These are phyloP conservation scores for Pinctada fucata DNA, from an alignment of 2,888 invertebrate genomes.

Conservation along the genomic window DNA sequence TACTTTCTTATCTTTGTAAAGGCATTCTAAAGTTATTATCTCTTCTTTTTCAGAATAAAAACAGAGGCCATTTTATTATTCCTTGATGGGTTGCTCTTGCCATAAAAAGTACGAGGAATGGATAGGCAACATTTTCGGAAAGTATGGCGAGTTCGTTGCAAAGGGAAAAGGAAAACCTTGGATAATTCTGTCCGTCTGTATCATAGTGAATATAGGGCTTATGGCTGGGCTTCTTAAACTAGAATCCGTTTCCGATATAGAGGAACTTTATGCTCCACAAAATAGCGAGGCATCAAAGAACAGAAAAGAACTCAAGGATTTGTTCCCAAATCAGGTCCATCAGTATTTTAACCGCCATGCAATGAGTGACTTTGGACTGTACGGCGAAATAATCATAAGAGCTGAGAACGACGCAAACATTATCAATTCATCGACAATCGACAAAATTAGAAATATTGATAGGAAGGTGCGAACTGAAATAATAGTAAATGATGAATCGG, in stretches of 20 bases:
- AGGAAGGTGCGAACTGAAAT: not conserved
- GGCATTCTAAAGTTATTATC: no score
- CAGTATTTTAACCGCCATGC: not conserved
- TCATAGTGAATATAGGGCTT: constrained; percentile 17
- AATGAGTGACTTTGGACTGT: not conserved
- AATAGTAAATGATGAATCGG: not conserved
- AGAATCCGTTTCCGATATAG: constrained; percentile 28
- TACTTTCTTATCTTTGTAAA: no score
- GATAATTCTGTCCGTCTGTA: constrained; percentile 9
- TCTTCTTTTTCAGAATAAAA: no score
- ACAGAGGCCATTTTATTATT: no score
- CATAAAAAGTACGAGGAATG: not conserved
- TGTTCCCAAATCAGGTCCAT: not conserved
- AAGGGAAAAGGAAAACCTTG: constrained; percentile 26
- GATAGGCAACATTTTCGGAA: not conserved
- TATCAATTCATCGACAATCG: not conserved
- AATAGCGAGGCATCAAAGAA: constrained; percentile 20
- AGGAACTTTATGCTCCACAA: constrained; percentile 39
- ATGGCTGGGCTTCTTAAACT: constrained; percentile 30
- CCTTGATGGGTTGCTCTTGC: not conserved
- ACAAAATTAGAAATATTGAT: not conserved
- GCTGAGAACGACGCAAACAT: not conserved
- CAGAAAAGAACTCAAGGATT: not conserved
- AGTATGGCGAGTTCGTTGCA: constrained; percentile 35
- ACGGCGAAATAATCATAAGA: not conserved